Evolutionary conservation across 2,888 invertebrate genomes (phyloP).

Genomic region (Mimachlamys varia): DNA sequence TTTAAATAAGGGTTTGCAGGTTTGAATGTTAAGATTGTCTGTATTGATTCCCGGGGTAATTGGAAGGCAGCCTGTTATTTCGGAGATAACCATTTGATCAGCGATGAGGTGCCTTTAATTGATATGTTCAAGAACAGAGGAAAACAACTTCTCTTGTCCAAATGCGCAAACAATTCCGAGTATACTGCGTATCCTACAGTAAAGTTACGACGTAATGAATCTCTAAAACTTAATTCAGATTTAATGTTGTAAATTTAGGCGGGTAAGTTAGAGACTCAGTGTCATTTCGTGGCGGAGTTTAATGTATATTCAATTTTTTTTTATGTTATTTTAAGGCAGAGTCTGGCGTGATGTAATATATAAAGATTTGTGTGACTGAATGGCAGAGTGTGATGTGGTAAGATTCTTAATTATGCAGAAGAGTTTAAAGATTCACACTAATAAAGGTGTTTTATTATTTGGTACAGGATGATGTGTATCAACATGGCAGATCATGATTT

Average conservation of each 20-base stretch:
- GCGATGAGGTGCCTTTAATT: background rate
- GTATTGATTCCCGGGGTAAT: background rate
- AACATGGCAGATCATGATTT: too few relatives aligned
- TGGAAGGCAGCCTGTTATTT: conserved; percentile 31
- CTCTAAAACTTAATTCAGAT: background rate
- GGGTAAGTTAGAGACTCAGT: background rate
- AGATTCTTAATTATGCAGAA: too few relatives aligned
- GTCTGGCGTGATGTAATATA: too few relatives aligned
- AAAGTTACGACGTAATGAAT: background rate
- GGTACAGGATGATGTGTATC: too few relatives aligned
- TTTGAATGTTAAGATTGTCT: background rate
- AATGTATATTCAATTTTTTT: too few relatives aligned
- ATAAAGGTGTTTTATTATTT: too few relatives aligned
- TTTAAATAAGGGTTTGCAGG: background rate
- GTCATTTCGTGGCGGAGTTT: too few relatives aligned
- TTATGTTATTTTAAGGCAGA: too few relatives aligned
- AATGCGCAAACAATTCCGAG: background rate
- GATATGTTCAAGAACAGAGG: background rate
- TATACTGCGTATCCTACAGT: background rate
- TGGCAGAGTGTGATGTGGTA: too few relatives aligned
- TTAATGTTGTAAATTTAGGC: background rate
- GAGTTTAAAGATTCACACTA: too few relatives aligned
- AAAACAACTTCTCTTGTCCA: background rate
- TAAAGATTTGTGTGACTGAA: too few relatives aligned
- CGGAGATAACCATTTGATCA: conserved; percentile 23